Evolutionary conservation across 2,113 vertebrate genomes (phyloP).

Genomic region (Eclectus roratus): DNA sequence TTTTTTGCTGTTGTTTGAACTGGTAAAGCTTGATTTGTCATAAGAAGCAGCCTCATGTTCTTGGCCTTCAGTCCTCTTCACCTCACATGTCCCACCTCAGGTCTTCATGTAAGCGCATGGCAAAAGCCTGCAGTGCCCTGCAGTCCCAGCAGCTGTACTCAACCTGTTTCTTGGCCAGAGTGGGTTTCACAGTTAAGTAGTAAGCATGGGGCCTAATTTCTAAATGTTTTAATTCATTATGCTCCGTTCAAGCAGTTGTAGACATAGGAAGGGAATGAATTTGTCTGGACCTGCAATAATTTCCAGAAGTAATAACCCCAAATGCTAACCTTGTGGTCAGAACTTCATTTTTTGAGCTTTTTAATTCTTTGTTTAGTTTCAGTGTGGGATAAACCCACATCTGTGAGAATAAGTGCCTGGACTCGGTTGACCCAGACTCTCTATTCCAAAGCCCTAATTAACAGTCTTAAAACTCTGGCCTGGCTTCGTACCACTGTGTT

Average conservation of each 20-base stretch:
- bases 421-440: neutral
- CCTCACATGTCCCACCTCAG: neutral
- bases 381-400: conserved; percentile 5
- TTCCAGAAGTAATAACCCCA: neutral
- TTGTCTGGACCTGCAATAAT: conserved; percentile 19
- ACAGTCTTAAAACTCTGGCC: neutral
- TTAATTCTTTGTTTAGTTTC: neutral
- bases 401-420: neutral
- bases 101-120: rapidly evolving
- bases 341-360: conserved; percentile 18
- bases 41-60: neutral
- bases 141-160: neutral
- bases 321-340: conserved; percentile 1
- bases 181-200: neutral
- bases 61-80: neutral
- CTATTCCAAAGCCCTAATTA: conserved; percentile 42
- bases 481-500: neutral
- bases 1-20: neutral
- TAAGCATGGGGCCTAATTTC: neutral
- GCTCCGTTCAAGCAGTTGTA: neutral
- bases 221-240: neutral
- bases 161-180: neutral
- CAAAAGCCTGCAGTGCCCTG: rapidly evolving
- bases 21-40: neutral
- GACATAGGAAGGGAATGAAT: neutral